Base-by-base conservation (phyloP, 2,888 invertebrate species). In the Dryomyza anilis region DNA sequence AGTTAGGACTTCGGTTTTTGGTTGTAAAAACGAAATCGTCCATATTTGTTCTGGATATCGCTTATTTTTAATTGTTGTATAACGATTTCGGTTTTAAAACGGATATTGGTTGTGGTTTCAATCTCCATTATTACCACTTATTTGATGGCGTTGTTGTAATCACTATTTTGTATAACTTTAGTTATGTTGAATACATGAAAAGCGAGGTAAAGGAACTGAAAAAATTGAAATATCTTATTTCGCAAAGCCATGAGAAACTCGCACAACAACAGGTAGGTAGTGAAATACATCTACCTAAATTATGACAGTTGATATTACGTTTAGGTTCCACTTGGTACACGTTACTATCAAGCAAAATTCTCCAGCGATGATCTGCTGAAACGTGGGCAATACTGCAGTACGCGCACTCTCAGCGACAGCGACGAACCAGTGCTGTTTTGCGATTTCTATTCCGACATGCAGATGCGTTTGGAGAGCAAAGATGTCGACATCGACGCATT, bases 381-480 rank as follows among this genome's bases (percentile, higher is more conserved):
- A 52, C 80, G 82, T 3, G 80, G 80, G 1, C 82, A 83, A 64
- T 83, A 83, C 63, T 83, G 83, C 56, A 81, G 81, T 46, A 81
- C 81, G 2, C 75, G 82, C 1, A 82, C 79, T 1, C 72, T 78
- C 1, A 74, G 74, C 1, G 78, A 78, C 0, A 76, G 78, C 10
- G 80, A 80, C 27, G 80, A 81, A 66, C 81, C 82, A 0, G 78
- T 83, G 23, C 67, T 83, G 7, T 81, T 82, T 67, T 83, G 83
- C 67, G 83, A 83, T 75, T 83, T 83, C 65, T 81, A 81, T 46
- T 81, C 82, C 1, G 83, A 83, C 48, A 73, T 83, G 65, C 83
- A 83, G 71, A 80, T 83, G 78, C 78, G 80, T 21, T 70, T 83
- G 30, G 82, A 81, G 66, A 81, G 79, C 67, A 80, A 81, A 66